These are phyloP conservation scores for Scomber colias DNA, from an alignment of 2,113 vertebrate genomes.

Conservation along the genomic window DNA sequence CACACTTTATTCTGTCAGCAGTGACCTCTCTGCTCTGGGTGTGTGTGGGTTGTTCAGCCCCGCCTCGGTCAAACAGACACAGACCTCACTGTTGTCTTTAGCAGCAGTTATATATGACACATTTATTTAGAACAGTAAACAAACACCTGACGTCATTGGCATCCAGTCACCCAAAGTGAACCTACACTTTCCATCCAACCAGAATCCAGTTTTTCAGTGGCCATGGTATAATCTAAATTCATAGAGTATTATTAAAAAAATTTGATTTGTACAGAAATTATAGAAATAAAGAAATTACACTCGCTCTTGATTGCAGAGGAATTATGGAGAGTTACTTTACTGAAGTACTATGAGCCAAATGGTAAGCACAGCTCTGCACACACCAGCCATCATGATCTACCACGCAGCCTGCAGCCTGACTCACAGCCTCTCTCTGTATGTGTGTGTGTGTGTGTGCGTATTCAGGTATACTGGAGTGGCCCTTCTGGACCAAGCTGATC, in stretches of 20 bases:
- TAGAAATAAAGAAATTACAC: slow-evolving; percentile 58
- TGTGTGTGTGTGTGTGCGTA: slow-evolving; percentile 8
- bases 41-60: too few relatives aligned
- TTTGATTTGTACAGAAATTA: background rate
- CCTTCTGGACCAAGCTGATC: slow-evolving; percentile 97
- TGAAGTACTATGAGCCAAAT: slow-evolving; percentile 68
- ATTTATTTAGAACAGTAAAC: too few relatives aligned
- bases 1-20: too few relatives aligned
- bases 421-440: background rate
- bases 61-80: too few relatives aligned
- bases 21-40: too few relatives aligned
- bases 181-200: too few relatives aligned
- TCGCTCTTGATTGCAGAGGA: slow-evolving; percentile 80
- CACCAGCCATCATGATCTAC: slow-evolving; percentile 29
- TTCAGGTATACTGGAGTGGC: slow-evolving; percentile 95
- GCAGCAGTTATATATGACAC: too few relatives aligned
- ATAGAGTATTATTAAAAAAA: background rate
- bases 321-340: slow-evolving; percentile 75
- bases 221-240: too few relatives aligned
- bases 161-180: too few relatives aligned
- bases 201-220: too few relatives aligned
- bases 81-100: too few relatives aligned
- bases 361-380: slow-evolving; percentile 74
- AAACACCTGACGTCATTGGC: too few relatives aligned
- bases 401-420: slow-evolving; percentile 1